phyloP scores from a whole-genome alignment of 2,113 vertebrate genomes.

The Ophthalmolycus amberensis region DNA sequence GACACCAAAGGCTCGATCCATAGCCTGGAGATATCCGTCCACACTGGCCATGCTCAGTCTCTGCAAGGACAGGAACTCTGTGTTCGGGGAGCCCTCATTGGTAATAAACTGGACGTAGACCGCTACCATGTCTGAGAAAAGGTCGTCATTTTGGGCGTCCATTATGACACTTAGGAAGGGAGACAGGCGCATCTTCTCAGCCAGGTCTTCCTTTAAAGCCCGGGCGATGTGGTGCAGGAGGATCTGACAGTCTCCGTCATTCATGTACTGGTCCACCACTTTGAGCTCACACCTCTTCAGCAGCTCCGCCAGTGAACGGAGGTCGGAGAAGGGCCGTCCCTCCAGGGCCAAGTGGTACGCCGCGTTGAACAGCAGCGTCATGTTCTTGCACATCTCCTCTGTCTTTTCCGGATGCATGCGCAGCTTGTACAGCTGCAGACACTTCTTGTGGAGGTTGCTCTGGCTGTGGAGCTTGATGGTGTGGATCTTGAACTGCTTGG shows the following conservation, averaged over 20 bases:
- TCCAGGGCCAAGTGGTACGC: slow-evolving; percentile 95
- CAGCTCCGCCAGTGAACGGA: slow-evolving; percentile 93
- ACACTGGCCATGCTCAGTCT: slow-evolving; percentile 88
- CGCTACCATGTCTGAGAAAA: slow-evolving; percentile 92
- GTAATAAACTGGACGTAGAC: slow-evolving; percentile 93
- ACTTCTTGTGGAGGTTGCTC: slow-evolving; percentile 99
- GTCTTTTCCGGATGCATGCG: slow-evolving; percentile 98
- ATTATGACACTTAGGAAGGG: slow-evolving; percentile 94
- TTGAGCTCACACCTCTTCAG: slow-evolving; percentile 95
- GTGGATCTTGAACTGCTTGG: slow-evolving; percentile 98
- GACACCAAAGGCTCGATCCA: slow-evolving; percentile 91
- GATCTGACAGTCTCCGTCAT: slow-evolving; percentile 95
- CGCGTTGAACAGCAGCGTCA: slow-evolving; percentile 94
- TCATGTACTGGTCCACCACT: slow-evolving; percentile 98
- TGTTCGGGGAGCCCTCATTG: slow-evolving; percentile 89
- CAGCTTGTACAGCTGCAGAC: slow-evolving; percentile 96
- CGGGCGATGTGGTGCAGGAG: slow-evolving; percentile 93
- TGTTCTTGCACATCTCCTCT: slow-evolving; percentile 96
- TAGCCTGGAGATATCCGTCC: slow-evolving; percentile 93
- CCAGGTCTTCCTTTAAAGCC: slow-evolving; percentile 91
- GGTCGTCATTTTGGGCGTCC: slow-evolving; percentile 91
- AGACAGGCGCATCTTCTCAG: slow-evolving; percentile 93
- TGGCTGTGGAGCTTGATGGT: slow-evolving; percentile 98
- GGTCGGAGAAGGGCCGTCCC: slow-evolving; percentile 93
- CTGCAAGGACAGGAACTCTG: slow-evolving; percentile 93